Conservation (phyloP, 1,140 invertebrate genomes). For the Drosophila sturtevanti region DNA sequence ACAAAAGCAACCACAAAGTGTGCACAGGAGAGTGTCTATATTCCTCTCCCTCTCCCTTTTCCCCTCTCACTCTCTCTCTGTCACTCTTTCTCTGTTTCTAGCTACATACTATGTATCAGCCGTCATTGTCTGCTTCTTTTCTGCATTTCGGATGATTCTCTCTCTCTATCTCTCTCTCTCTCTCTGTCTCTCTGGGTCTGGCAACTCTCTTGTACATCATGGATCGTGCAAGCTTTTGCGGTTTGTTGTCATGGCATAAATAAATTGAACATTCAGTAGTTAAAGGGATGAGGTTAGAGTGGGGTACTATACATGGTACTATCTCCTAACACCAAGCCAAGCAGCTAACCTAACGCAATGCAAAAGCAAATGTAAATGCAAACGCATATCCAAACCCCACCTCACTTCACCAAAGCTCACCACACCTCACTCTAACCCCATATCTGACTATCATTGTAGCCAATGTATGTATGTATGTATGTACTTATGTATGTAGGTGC, state of each 20-base stretch:
- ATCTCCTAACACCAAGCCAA: too few species aligned
- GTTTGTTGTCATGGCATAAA: constrained; percentile 63
- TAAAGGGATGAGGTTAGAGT: background rate
- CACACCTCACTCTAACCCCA: background rate
- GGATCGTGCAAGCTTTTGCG: constrained; percentile 67
- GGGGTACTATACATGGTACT: too few species aligned
- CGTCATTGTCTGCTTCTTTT: constrained; percentile 1
- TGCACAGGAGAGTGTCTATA: constrained; percentile 28
- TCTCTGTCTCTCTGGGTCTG: constrained; percentile 1
- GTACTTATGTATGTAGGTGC: constrained; percentile 33
- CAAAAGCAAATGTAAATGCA: background rate
- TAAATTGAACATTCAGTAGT: constrained; percentile 42
- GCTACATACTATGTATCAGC: background rate
- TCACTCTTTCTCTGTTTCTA: background rate
- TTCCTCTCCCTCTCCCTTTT: background rate
- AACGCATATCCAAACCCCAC: background rate
- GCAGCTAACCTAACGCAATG: background rate
- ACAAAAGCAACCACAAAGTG: constrained; percentile 65
- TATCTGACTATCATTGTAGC: background rate
- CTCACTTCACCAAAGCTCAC: background rate
- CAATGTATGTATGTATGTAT: too few species aligned
- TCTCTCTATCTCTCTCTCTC: constrained; percentile 11
- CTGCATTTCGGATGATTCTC: constrained; percentile 9
- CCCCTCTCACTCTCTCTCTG: background rate
- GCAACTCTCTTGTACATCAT: constrained; percentile 47